phyloP scores from a whole-genome alignment of 1,140 invertebrate species.

The Metaphire vulgaris region DNA sequence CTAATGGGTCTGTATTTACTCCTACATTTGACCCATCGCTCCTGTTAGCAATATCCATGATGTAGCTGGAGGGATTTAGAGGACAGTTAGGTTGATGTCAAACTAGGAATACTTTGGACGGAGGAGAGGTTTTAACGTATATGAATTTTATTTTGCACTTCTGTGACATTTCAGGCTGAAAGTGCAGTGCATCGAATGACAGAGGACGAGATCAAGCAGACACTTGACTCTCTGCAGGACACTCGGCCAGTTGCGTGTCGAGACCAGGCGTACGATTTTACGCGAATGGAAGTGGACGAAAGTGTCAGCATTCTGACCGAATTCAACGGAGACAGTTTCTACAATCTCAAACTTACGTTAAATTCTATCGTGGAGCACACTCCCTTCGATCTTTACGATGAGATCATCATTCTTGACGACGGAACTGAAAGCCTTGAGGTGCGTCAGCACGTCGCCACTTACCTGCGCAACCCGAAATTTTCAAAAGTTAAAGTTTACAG shows the following conservation, averaged over 20 bases:
- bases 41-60: no score
- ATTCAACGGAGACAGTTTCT: slow-evolving; percentile 23
- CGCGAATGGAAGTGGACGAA: slow-evolving; percentile 3
- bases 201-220: slow-evolving; percentile 10
- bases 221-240: slow-evolving; percentile 17
- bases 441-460: slow-evolving; percentile 3
- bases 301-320: slow-evolving; percentile 22
- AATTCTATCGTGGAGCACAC: slow-evolving; percentile 26
- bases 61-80: no score
- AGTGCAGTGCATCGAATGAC: slow-evolving; percentile 16
- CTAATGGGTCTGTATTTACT: no score
- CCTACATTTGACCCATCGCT: no score
- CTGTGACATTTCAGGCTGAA: not conserved
- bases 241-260: slow-evolving; percentile 17
- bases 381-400: slow-evolving; percentile 23
- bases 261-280: slow-evolving; percentile 17
- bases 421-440: slow-evolving; percentile 15
- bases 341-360: slow-evolving; percentile 27
- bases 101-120: no score
- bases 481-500: slow-evolving; percentile 21
- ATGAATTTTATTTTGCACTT: no score
- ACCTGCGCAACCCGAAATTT: slow-evolving; percentile 19
- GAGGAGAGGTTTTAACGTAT: no score
- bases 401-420: slow-evolving; percentile 30
- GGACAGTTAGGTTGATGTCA: no score